phyloP scores from a whole-genome alignment of 1,140 invertebrate genomes.

The Philotrypesis tridentata region DNA sequence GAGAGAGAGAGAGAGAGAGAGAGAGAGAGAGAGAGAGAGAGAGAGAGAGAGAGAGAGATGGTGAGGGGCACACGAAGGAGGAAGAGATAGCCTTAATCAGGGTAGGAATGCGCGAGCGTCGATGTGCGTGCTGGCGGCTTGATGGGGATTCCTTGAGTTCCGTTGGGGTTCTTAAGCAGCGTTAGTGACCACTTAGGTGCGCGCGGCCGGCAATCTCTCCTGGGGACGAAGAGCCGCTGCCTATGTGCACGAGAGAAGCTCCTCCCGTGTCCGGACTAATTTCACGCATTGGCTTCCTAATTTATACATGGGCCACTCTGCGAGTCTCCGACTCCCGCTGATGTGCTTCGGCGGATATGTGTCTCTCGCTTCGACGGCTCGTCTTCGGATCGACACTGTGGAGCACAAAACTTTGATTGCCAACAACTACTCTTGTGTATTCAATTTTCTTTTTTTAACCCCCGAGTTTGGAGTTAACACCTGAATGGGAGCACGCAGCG shows the following conservation, averaged over 20 bases:
- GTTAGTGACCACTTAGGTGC: conserved; percentile 71
- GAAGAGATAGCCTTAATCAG: conserved; percentile 25
- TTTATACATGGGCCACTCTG: conserved; percentile 12
- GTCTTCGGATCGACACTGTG: neutral
- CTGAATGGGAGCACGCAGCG: no score
- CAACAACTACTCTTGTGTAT: no score
- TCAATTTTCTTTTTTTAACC: no score
- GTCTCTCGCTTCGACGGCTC: neutral
- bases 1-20: no score
- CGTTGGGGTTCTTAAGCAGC: conserved; percentile 67
- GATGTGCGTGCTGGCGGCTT: neutral
- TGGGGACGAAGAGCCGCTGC: conserved; percentile 15
- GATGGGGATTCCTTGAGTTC: conserved; percentile 64
- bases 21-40: no score
- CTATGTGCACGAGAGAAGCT: neutral
- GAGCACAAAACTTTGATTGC: no score
- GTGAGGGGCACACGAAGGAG: neutral
- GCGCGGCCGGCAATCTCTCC: conserved; percentile 26
- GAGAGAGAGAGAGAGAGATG: neutral
- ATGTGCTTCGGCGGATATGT: neutral
- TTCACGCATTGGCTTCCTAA: conserved; percentile 45
- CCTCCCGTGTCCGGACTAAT: conserved; percentile 23
- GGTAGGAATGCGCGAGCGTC: conserved; percentile 27
- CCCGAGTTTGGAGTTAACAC: no score
- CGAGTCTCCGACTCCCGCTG: neutral